Evolutionary conservation across 1,140 invertebrate genomes (phyloP).

Genomic region (Himalopsyche phryganea): DNA sequence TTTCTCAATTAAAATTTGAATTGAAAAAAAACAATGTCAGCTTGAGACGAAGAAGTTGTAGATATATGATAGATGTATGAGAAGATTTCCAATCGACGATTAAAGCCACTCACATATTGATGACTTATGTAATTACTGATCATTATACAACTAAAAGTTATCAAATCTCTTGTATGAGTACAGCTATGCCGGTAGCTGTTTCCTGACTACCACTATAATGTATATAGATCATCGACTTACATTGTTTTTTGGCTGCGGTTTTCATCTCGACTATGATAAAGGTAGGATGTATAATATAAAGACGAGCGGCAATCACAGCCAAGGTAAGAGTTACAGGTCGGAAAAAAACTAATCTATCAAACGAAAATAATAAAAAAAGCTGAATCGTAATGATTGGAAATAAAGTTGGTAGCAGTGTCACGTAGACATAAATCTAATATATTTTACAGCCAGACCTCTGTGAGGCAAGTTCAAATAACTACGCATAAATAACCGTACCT

Average conservation of each 20-base stretch:
- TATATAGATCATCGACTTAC: slow-evolving; percentile 21
- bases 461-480: slow-evolving; percentile 19
- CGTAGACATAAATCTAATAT: slow-evolving; percentile 34
- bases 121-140: too few relatives aligned
- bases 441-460: slow-evolving; percentile 28
- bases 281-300: slow-evolving; percentile 11
- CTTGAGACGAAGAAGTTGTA: too few relatives aligned
- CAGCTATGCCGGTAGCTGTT: slow-evolving; percentile 24
- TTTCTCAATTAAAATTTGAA: too few relatives aligned
- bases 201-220: slow-evolving; percentile 21
- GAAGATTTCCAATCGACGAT: not conserved
- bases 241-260: slow-evolving; percentile 35
- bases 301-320: slow-evolving; percentile 19
- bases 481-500: slow-evolving; percentile 27
- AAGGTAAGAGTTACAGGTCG: not conserved
- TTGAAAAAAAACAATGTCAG: too few relatives aligned
- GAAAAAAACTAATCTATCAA: slow-evolving; percentile 25
- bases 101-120: too few relatives aligned
- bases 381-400: slow-evolving; percentile 31
- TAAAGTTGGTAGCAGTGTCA: slow-evolving; percentile 35
- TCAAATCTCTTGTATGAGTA: too few relatives aligned
- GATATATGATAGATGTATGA: too few relatives aligned
- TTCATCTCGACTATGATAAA: slow-evolving; percentile 17
- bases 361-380: slow-evolving; percentile 20
- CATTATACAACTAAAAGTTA: too few relatives aligned